A percentile compares a stretch with the other conserved stretches of the same genome.
These are phyloP conservation scores for Megaceryle torquata DNA, from an alignment of 2,113 vertebrate species.

Conservation along the genomic window DNA sequence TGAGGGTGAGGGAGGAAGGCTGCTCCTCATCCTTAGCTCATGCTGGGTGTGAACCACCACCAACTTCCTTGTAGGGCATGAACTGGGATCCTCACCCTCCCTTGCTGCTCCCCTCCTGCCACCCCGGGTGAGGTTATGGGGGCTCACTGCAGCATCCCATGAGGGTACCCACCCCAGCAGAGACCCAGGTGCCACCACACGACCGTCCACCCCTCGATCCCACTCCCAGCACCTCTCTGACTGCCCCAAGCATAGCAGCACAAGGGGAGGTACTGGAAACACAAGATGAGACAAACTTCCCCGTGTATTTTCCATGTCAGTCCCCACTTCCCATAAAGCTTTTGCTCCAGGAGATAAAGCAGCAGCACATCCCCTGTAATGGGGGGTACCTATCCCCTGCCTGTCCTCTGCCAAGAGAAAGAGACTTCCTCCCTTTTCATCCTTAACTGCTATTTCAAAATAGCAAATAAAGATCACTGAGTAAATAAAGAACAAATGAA, in stretches of 20 bases:
- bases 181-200: not conserved
- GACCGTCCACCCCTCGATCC: no score
- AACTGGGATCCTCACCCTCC: not conserved
- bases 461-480: not conserved
- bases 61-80: not conserved
- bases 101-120: not conserved
- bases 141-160: not conserved
- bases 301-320: not conserved
- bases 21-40: not conserved
- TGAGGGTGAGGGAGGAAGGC: not conserved
- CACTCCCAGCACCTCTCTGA: not conserved
- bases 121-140: accelerated
- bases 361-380: not conserved
- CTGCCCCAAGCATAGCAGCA: not conserved
- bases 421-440: not conserved
- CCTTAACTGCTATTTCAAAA: not conserved
- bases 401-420: not conserved
- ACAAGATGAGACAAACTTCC: not conserved
- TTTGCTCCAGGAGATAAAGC: not conserved
- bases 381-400: not conserved
- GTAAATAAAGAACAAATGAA: not conserved
- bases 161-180: not conserved
- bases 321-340: not conserved
- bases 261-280: not conserved
- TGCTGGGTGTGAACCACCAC: not conserved